Base-by-base conservation (phyloP, 2,888 invertebrate species). In the Eupelmus urozonus region DNA sequence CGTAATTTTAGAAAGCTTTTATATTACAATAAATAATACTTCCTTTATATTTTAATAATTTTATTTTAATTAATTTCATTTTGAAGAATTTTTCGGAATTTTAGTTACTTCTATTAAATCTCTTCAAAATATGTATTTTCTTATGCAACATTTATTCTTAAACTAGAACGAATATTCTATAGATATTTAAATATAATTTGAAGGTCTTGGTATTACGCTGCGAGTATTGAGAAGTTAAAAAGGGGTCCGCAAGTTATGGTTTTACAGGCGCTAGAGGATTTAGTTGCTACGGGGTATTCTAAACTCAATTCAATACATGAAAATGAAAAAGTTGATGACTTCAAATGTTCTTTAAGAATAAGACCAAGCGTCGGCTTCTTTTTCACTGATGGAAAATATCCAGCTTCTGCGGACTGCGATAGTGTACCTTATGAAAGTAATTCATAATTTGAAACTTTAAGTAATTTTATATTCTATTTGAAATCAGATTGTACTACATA, bases 361-460 rank as follows among this genome's bases (percentile, higher is more conserved):
- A 73, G 60, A 49, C 80, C 80, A 0, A 65, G 53, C 0, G 20
- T 34, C 16, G 70, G 80, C 7, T n/a, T 80, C n/a, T 80, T 80
- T 25, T 80, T 80, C 23, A 80, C 76, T 0, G 80, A 80, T 40
- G 80, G 80, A 1, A 80, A 77, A 74, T 76, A 70, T 77, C 76
- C 76, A 70, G 25, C 80, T 20, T 34, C 73, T 18, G 72, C 79
- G 7, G 76, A 76, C 9, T 63, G 72, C 23, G 79, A 79, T 42
- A 66, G 59, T n/a, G 76, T 77, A 5, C 23, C 76, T 2, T 76
- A 66, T 23, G 76, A 80, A 77, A 80, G 80, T 80, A 80, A 70
- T 45, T 4, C 40, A 18, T 25, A 23, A 51, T 49, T 9, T 49
- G 16, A 2, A 4, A 13, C 16, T 7, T 13, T 45, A 13, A 16